phyloP scores from a whole-genome alignment of 2,888 invertebrate genomes.

The Nycteola revayana region DNA sequence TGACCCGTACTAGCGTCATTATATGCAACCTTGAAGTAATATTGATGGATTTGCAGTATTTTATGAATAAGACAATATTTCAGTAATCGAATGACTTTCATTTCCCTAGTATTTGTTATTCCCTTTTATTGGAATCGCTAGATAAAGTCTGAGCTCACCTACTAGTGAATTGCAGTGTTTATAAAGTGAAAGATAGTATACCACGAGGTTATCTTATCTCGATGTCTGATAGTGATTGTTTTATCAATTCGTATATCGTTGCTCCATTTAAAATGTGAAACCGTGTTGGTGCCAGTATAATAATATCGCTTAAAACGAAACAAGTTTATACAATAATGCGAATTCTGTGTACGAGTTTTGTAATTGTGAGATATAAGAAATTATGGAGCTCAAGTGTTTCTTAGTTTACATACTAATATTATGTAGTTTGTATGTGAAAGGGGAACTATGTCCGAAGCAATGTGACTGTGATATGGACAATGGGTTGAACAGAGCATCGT shows the following conservation, averaged over 20 bases:
- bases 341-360: conserved; percentile 27
- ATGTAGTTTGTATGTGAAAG: conserved; percentile 26
- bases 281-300: conserved; percentile 40
- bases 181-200: conserved; percentile 33
- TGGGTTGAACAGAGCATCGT: conserved; percentile 73
- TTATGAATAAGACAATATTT: conserved; percentile 20
- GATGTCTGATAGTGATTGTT: conserved; percentile 53
- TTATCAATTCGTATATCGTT: conserved; percentile 59
- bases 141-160: no score
- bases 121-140: no score
- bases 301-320: conserved; percentile 25
- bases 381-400: conserved; percentile 50
- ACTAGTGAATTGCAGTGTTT: conserved; percentile 12
- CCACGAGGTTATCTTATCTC: conserved; percentile 55
- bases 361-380: conserved; percentile 38
- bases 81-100: conserved; percentile 13
- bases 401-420: conserved; percentile 29
- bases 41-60: conserved; percentile 21
- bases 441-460: conserved; percentile 73
- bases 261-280: conserved; percentile 57
- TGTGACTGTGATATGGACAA: conserved; percentile 79
- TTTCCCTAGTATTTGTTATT: conserved; percentile 10
- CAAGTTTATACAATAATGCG: conserved; percentile 49
- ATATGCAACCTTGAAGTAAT: conserved; percentile 23
- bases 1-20: conserved; percentile 11